These are phyloP conservation scores for Erpornis zantholeuca DNA, from an alignment of 2,113 vertebrate species.

Conservation along the genomic window DNA sequence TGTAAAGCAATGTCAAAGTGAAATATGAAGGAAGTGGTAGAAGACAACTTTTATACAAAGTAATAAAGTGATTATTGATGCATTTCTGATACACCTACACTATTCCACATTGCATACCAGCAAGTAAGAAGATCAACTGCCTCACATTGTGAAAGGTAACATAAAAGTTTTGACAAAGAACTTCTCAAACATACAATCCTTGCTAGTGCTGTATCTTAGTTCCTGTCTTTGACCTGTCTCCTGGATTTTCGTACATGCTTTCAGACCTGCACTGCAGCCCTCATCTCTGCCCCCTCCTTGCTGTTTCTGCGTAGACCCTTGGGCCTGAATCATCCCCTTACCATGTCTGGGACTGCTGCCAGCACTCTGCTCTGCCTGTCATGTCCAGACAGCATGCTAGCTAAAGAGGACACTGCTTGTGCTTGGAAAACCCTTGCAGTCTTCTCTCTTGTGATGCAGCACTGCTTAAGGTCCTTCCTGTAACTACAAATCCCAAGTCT, in stretches of 20 bases:
- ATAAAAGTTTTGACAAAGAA: not conserved
- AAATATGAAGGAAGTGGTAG: not conserved
- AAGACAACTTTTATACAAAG: not conserved
- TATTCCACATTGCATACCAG: not conserved
- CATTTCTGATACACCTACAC: not conserved
- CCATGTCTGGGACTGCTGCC: not conserved
- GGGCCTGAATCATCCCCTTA: not conserved
- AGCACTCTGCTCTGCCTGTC: not conserved
- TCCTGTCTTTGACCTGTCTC: not conserved
- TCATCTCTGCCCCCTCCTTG: not conserved
- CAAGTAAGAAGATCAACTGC: not conserved
- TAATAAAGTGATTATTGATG: not conserved
- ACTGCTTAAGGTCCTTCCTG: not conserved
- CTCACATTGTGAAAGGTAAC: not conserved
- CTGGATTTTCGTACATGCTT: accelerated
- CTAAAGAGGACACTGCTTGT: not conserved
- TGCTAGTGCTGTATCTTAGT: accelerated
- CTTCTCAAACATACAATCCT: not conserved
- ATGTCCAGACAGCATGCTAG: not conserved
- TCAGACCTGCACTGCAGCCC: not conserved
- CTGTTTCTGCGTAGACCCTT: not conserved
- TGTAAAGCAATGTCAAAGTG: not conserved
- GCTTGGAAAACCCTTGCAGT: not conserved
- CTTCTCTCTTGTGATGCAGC: not conserved
- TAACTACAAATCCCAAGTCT: not conserved